Evolutionary conservation across 2,797 vertebrate genomes (phyloP).

Genomic region (Hippoglossus hippoglossus): DNA sequence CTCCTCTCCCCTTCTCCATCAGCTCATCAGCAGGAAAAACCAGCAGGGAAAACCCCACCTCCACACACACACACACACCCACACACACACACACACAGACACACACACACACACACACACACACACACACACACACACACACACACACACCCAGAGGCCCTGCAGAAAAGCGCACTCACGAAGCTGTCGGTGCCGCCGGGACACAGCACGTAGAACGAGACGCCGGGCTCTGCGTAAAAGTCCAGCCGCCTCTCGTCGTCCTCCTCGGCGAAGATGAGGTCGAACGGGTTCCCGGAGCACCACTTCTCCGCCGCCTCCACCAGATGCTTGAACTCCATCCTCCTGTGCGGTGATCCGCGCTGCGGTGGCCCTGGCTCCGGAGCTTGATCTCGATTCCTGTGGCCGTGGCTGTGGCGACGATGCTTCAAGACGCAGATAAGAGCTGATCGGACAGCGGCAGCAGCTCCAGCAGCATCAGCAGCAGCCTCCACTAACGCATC

Average conservation of each 20-base stretch:
- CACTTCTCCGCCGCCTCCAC: constrained; percentile 96
- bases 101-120: constrained; percentile 43
- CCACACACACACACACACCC: constrained; percentile 9
- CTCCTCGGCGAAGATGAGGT: constrained; percentile 95
- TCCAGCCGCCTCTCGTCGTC: constrained; percentile 95
- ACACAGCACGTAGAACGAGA: constrained; percentile 97
- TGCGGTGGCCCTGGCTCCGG: constrained; percentile 73
- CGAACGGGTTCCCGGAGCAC: constrained; percentile 96
- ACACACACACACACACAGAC: constrained; percentile 46
- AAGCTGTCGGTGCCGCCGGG: constrained; percentile 95
- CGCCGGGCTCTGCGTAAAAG: constrained; percentile 97
- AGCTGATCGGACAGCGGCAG: constrained; percentile 77
- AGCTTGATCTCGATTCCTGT: constrained; percentile 57
- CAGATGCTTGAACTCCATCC: constrained; percentile 97
- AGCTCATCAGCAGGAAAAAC: constrained; percentile 52
- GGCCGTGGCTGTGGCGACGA: constrained; percentile 73
- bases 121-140: constrained; percentile 18
- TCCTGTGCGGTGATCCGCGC: constrained; percentile 68
- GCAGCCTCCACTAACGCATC: constrained; percentile 71
- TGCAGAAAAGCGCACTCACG: constrained; percentile 85
- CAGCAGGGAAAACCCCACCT: constrained; percentile 50
- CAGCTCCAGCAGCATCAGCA: constrained; percentile 56
- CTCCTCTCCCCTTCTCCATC: constrained; percentile 28
- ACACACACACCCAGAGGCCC: constrained; percentile 38
- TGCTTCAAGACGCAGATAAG: constrained; percentile 79